Conservation (phyloP, 1,140 invertebrate genomes). For the Lordiphosa stackelbergi region DNA sequence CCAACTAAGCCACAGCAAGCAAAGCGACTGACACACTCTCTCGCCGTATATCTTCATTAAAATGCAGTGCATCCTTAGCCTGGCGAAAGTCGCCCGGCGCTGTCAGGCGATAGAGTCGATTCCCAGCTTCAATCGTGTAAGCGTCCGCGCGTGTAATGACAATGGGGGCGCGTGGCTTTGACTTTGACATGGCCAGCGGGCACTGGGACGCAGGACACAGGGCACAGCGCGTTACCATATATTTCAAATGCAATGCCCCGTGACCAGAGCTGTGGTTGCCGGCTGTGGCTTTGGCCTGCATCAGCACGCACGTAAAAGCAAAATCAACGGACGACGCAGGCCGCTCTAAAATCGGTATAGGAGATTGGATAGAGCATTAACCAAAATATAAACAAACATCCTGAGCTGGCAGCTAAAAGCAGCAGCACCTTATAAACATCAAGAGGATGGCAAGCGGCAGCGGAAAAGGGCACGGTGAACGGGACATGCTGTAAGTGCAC, state of each 20-base stretch:
- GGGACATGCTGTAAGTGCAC: conserved; percentile 49
- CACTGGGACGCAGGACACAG: conserved; percentile 3
- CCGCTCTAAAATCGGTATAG: conserved; percentile 1
- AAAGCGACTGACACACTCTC: conserved; percentile 35
- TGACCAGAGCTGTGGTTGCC: conserved; percentile 47
- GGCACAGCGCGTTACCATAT: conserved; percentile 22
- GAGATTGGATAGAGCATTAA: conserved; percentile 44
- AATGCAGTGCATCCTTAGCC: conserved; percentile 66
- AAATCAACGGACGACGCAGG: too few relatives aligned
- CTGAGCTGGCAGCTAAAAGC: conserved; percentile 62
- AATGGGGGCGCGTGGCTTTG: conserved; percentile 69
- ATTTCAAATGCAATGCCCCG: conserved; percentile 50
- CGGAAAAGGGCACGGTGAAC: not conserved
- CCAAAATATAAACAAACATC: conserved; percentile 67
- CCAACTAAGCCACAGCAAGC: conserved; percentile 53
- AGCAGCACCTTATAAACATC: conserved; percentile 69
- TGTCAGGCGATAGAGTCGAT: conserved; percentile 12
- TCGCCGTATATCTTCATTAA: conserved; percentile 66
- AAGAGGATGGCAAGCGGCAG: conserved; percentile 44
- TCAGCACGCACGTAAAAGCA: conserved; percentile 65
- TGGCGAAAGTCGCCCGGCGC: conserved; percentile 20
- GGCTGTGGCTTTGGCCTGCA: conserved; percentile 33
- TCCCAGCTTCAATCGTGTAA: conserved; percentile 58
- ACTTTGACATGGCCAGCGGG: conserved; percentile 62
- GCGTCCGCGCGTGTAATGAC: conserved; percentile 71